These are phyloP conservation scores for Rhopalosiphum nymphaeae DNA, from an alignment of 2,888 invertebrate species.

Conservation along the genomic window DNA sequence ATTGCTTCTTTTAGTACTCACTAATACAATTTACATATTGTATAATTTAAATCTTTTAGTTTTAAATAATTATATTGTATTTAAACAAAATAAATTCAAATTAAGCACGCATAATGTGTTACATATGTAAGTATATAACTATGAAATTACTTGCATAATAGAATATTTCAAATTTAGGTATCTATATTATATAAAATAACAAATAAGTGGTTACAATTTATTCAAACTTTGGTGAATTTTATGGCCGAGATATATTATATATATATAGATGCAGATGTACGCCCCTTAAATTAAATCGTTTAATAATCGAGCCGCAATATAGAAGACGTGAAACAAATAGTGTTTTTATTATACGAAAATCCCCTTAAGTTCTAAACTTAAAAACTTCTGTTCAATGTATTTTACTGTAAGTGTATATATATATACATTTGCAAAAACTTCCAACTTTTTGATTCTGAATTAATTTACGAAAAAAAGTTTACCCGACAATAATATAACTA, in stretches of 20 bases:
- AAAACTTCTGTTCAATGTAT: background rate
- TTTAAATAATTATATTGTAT: background rate
- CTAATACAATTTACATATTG: background rate
- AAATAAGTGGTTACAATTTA: background rate
- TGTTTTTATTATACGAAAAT: constrained; percentile 18
- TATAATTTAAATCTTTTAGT: background rate
- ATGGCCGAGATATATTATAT: background rate
- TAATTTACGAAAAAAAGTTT: constrained; percentile 27
- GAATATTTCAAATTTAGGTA: background rate
- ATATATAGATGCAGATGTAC: background rate
- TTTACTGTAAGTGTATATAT: background rate
- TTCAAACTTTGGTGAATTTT: background rate
- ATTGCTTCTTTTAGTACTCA: background rate
- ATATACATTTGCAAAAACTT: background rate
- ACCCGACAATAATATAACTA: background rate
- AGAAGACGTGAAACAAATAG: constrained; percentile 5
- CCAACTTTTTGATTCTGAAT: constrained; percentile 15
- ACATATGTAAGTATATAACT: background rate
- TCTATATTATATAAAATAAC: background rate
- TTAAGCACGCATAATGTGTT: background rate
- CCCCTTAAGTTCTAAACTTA: background rate
- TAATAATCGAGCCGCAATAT: background rate
- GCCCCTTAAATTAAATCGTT: constrained; percentile 16
- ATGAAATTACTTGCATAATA: background rate
- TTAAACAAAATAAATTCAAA: background rate